Percentiles rank a stretch among this genome's conserved stretches.
Conservation (phyloP, 2,888 invertebrate species). For the Rotaria magnacalcarata region DNA sequence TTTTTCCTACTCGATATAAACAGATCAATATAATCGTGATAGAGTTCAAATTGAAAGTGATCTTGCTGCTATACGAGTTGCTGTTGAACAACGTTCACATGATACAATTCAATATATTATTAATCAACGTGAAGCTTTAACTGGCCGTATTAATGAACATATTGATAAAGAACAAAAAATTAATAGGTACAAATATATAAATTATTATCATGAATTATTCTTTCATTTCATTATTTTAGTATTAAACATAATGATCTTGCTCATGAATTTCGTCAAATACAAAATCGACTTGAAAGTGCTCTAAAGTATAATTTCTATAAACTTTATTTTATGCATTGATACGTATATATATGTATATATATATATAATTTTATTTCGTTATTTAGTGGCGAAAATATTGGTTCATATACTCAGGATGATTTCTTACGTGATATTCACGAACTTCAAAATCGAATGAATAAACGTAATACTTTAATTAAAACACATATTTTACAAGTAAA, state of each 20-base stretch:
- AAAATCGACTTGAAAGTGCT: background rate
- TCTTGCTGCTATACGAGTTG: slow-evolving; percentile 27
- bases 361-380: background rate
- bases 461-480: background rate
- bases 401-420: slow-evolving; percentile 20
- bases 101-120: background rate
- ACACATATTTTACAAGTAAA: background rate
- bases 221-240: background rate
- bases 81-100: slow-evolving; percentile 7
- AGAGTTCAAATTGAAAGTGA: background rate
- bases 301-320: background rate
- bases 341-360: too few species aligned
- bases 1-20: background rate
- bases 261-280: background rate
- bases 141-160: background rate
- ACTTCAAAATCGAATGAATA: background rate
- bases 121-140: background rate
- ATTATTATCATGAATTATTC: background rate
- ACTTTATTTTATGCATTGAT: background rate
- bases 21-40: slow-evolving; percentile 6
- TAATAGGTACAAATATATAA: background rate
- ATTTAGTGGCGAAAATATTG: background rate
- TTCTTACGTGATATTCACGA: slow-evolving; percentile 8
- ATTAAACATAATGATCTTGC: background rate
- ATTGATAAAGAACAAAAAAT: background rate